Conservation (phyloP, 2,113 vertebrate species). For the Uropsilus gracilis region DNA sequence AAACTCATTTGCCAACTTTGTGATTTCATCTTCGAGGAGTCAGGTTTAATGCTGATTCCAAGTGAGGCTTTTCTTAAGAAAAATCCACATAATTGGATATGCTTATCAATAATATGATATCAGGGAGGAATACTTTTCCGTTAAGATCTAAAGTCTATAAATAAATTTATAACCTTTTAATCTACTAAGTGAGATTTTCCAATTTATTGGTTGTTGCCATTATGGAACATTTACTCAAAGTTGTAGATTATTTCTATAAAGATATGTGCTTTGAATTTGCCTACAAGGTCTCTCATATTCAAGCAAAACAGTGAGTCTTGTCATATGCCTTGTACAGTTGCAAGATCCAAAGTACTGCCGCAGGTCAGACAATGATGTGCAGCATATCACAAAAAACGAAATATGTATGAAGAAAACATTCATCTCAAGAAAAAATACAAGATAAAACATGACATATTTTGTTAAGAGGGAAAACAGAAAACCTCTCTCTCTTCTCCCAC, state of each 20-base stretch:
- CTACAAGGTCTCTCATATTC: neutral
- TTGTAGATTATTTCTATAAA: neutral
- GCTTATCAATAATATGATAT: neutral
- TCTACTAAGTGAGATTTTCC: constrained; percentile 53
- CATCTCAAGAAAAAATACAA: neutral
- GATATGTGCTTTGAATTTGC: neutral
- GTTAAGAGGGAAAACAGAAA: constrained; percentile 28
- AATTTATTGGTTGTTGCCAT: constrained; percentile 49
- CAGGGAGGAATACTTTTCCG: neutral
- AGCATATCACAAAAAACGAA: constrained; percentile 29
- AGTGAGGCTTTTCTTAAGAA: constrained; percentile 34
- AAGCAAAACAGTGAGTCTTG: constrained; percentile 58
- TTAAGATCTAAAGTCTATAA: constrained; percentile 55
- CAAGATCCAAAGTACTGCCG: constrained; percentile 37
- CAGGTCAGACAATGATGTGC: constrained; percentile 9
- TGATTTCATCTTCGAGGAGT: constrained; percentile 49
- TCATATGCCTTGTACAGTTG: neutral
- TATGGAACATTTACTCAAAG: constrained; percentile 49
- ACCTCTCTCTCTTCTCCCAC: neutral
- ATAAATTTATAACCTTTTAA: constrained; percentile 27
- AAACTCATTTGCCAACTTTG: constrained; percentile 32
- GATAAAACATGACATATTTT: constrained; percentile 51
- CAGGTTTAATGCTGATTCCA: constrained; percentile 10
- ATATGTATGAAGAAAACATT: constrained; percentile 29
- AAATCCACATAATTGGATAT: constrained; percentile 27